Percentiles rank a stretch among this genome's conserved stretches.
Conservation (phyloP, 2,888 invertebrate species). For the Mythimna vitellina region DNA sequence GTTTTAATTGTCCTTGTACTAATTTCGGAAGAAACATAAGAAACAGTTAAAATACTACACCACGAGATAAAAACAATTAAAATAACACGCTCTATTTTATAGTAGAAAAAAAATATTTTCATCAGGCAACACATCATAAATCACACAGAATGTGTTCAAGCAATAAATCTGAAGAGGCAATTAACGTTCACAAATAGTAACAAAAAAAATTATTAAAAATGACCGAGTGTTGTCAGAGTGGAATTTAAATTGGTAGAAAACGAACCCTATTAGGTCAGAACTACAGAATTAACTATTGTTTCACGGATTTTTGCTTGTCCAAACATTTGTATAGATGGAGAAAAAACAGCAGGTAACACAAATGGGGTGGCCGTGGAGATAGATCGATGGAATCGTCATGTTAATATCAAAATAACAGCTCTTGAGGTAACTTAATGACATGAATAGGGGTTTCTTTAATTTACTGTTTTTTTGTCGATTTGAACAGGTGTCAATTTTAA, state of each 20-base stretch:
- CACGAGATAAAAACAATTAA: constrained; percentile 46
- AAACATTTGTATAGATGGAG: constrained; percentile 81
- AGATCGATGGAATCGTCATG: constrained; percentile 67
- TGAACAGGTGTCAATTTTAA: constrained; percentile 53
- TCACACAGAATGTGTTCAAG: constrained; percentile 65
- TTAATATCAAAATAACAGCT: constrained; percentile 61
- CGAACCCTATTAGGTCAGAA: constrained; percentile 72
- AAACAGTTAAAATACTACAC: constrained; percentile 32
- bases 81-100: constrained; percentile 58
- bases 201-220: constrained; percentile 71
- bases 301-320: constrained; percentile 83
- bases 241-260: constrained; percentile 84
- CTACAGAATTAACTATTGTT: constrained; percentile 84
- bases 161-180: constrained; percentile 81
- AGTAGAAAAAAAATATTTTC: constrained; percentile 60
- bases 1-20: constrained; percentile 46
- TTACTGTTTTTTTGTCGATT: constrained; percentile 14
- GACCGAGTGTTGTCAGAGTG: constrained; percentile 74
- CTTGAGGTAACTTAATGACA: constrained; percentile 54
- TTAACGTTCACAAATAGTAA: constrained; percentile 70
- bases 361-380: constrained; percentile 64
- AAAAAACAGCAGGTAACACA: constrained; percentile 88
- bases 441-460: constrained; percentile 55
- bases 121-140: constrained; percentile 66
- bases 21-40: constrained; percentile 30